Base-by-base conservation (phyloP, 2,797 vertebrate species). In the Scomberomorus guttatus region DNA sequence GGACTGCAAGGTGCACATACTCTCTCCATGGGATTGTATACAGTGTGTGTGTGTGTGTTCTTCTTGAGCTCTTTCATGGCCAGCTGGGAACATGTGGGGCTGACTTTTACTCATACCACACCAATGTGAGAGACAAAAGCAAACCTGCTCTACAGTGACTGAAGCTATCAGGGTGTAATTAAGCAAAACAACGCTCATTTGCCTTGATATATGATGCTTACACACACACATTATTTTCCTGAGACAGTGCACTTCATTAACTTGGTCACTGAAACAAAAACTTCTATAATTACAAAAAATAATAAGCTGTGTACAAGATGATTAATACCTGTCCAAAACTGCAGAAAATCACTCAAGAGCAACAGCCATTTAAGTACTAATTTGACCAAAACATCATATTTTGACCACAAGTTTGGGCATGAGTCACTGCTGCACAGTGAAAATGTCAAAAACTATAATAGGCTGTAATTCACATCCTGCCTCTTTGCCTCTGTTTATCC, bases 91-190 rank as follows among this genome's bases (percentile, higher is more conserved):
- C 9, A 42, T 18, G 3, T 27, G 48, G 42, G 17, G 27, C 54
- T 65, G 79, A 64, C 60, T 83, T 54, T 78, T 34, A 72, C 50
- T 77, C 79, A 37, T 60, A 63, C 64, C 70, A 74, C 48, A 64
- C 18, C 50, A 15, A 34, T 52, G 62, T 64, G 61, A 85, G 61
- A 84, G 46, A 50, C 46, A 50, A 50, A 20, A 37, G 58, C 57
- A 74, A 82, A 27, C 37, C 34, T 74, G 61, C 66, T 14, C 25
- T 44, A 25, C n/a, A 72, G 75, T 77, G 70, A 72, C 80, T 56
- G 29, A 75, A 65, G 54, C 60, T 59, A 85, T 73, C 71, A 72
- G 18, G 42, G 57, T 76, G 71, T 68, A 77, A 86, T 85, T 76
- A 87, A 78, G 51, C 66, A 46, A 72, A 90, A 82, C 48, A 60